Conservation (phyloP, 1,140 invertebrate genomes). For the Drosophila sproati region DNA sequence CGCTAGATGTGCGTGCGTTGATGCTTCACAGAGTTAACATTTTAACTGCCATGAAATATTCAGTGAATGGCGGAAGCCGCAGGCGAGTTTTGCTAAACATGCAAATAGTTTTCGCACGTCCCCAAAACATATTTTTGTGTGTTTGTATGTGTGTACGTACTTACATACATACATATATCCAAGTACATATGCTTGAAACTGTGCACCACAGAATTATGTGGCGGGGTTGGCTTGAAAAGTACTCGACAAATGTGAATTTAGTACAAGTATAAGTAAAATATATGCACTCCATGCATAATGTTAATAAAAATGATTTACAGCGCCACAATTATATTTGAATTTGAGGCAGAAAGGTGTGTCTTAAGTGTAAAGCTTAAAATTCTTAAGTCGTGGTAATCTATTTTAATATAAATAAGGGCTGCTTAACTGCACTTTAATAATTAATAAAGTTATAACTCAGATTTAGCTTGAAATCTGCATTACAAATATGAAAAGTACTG, state of each 20-base stretch:
- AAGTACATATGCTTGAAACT: conserved; percentile 22
- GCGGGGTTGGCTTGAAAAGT: conserved; percentile 21
- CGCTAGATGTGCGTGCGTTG: conserved; percentile 44
- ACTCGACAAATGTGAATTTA: neutral
- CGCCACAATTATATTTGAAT: no score
- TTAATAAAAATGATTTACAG: no score
- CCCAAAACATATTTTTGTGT: conserved; percentile 13
- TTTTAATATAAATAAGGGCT: no score
- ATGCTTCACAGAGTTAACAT: conserved; percentile 77
- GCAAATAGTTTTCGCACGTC: conserved; percentile 69
- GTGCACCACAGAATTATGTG: neutral
- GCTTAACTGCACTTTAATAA: no score
- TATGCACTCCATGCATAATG: no score
- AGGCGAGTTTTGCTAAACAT: conserved; percentile 40
- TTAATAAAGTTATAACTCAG: no score
- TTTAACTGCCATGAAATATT: conserved; percentile 82
- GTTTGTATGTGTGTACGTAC: neutral
- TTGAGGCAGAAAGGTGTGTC: no score
- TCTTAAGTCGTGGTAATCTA: no score
- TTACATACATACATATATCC: conserved; percentile 7
- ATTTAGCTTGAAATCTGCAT: no score
- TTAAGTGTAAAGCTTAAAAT: no score
- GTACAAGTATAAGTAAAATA: neutral
- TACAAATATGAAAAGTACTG: no score
- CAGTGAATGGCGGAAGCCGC: conserved; percentile 37